Base-by-base conservation (phyloP, 2,113 vertebrate species). In the Plotosus lineatus region DNA sequence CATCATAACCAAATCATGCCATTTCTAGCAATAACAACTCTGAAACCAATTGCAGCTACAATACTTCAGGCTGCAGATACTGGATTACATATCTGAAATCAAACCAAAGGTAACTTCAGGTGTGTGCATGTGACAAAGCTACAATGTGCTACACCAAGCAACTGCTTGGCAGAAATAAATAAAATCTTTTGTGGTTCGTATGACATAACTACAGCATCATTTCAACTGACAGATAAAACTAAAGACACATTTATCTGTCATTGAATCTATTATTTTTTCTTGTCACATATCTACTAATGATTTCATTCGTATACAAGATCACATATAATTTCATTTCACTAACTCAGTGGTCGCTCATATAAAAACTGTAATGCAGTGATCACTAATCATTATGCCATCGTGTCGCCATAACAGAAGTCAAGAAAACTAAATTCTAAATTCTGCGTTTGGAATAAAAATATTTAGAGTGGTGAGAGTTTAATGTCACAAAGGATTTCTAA, bases 121-220 rank as follows among this genome's bases (percentile, higher is more conserved):
- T 65, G 82, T 65, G 72, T 78, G 65, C 33, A 23, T 51, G 81
- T 77, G 61, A 79, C 77, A 79, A 81, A 82, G 81, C 66, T 56
- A 58, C 58, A 75, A 58, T 83, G 82, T 78, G 55, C 15, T 33
- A 86, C 55, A 86, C 74, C 82, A 76, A 31, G 71, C 76, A 77
- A 58, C 81, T 82, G 85, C 84, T 65, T n/a, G 61, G 31, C 40
- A 75, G n/a, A 66, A 60, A 86, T 69, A 82, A 75, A 86, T 74
- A 26, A 31, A 77, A 17, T 36, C 19, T 77, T 86, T 85, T 89
- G 84, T 87, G 50, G 28, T 38, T 66, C 4, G 69, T 28, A 66
- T 33, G n/a, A 82, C 31, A 50, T 33, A 86, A 71, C 46, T 14
- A 4, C 23, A 86, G 85, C 55, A 75, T 65, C 50, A 38, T 71